phyloP scores from a whole-genome alignment of 1,140 invertebrate species.

The Drosophila kohkoa region DNA sequence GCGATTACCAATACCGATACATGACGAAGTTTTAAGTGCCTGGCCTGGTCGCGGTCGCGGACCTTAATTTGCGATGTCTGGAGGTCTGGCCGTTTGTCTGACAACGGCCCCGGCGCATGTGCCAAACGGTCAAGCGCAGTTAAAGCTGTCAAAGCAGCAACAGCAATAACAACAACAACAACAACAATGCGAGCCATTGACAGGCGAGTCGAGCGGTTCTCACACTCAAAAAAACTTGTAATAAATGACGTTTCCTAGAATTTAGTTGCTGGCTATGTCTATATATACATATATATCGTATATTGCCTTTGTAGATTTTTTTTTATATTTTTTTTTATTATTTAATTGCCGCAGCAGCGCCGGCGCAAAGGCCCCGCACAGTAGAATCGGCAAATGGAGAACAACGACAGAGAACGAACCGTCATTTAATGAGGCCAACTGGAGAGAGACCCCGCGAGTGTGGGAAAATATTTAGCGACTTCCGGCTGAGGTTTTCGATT shows the following conservation, averaged over 20 bases:
- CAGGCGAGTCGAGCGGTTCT: constrained; percentile 71
- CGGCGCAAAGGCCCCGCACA: constrained; percentile 66
- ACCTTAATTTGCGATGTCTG: constrained; percentile 77
- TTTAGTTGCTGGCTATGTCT: constrained; percentile 44
- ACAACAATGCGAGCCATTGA: constrained; percentile 71
- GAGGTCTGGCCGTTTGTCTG: constrained; percentile 34
- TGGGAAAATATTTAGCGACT: constrained; percentile 80
- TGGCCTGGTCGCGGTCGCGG: constrained; percentile 66
- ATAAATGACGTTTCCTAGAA: constrained; percentile 82
- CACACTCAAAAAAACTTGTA: constrained; percentile 71
- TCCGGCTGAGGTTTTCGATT: constrained; percentile 72
- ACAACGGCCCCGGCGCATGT: constrained; percentile 65
- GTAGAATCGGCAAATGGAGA: constrained; percentile 23
- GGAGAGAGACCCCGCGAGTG: constrained; percentile 54
- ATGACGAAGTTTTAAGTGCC: constrained; percentile 59
- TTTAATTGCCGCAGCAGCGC: constrained; percentile 77
- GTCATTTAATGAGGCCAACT: constrained; percentile 74
- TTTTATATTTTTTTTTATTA: constrained; percentile 69
- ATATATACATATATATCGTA: constrained; percentile 25
- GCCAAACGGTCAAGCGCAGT: constrained; percentile 80
- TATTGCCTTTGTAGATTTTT: constrained; percentile 44
- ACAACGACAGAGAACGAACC: constrained; percentile 46
- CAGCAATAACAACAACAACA: constrained; percentile 48
- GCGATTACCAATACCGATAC: constrained; percentile 46
- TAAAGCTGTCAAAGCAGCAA: constrained; percentile 71